These are phyloP conservation scores for Caenorhabditis sp. DNA, from an alignment of 2,888 invertebrate species.

Conservation along the genomic window DNA sequence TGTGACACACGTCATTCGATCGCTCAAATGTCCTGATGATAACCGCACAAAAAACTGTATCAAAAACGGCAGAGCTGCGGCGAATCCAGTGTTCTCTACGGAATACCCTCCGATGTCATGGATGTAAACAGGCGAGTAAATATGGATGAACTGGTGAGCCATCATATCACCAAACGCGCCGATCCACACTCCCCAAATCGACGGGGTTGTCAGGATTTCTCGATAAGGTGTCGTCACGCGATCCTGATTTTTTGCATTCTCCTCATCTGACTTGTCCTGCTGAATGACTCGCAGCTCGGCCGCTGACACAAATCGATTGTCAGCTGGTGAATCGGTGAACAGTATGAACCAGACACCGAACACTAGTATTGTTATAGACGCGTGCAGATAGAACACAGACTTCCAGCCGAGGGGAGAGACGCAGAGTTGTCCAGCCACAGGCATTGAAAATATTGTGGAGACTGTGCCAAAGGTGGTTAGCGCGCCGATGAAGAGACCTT, in stretches of 20 bases:
- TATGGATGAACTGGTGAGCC: conserved; percentile 63
- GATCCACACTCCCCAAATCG: conserved; percentile 68
- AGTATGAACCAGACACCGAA: conserved; percentile 54
- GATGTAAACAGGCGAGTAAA: conserved; percentile 54
- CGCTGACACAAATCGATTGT: conserved; percentile 21
- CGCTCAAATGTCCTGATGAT: conserved; percentile 65
- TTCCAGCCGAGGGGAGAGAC: conserved; percentile 62
- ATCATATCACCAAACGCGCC: conserved; percentile 68
- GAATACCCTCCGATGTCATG: conserved; percentile 60
- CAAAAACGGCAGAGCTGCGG: conserved; percentile 66
- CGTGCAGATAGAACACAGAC: conserved; percentile 66
- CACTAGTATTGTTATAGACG: conserved; percentile 51
- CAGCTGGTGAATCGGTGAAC: conserved; percentile 42
- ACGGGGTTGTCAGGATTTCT: conserved; percentile 60
- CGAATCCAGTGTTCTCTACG: conserved; percentile 67
- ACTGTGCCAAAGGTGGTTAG: conserved; percentile 51
- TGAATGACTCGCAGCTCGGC: conserved; percentile 39
- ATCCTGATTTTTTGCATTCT: neutral
- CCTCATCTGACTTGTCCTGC: conserved; percentile 27
- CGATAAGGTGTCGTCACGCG: conserved; percentile 54
- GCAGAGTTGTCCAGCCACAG: conserved; percentile 58
- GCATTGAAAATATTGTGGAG: conserved; percentile 54
- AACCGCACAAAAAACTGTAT: conserved; percentile 68
- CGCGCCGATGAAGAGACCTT: conserved; percentile 49
- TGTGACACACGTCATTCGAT: conserved; percentile 54